Conservation (phyloP, 2,797 vertebrate species). For the Siniperca undulata region DNA sequence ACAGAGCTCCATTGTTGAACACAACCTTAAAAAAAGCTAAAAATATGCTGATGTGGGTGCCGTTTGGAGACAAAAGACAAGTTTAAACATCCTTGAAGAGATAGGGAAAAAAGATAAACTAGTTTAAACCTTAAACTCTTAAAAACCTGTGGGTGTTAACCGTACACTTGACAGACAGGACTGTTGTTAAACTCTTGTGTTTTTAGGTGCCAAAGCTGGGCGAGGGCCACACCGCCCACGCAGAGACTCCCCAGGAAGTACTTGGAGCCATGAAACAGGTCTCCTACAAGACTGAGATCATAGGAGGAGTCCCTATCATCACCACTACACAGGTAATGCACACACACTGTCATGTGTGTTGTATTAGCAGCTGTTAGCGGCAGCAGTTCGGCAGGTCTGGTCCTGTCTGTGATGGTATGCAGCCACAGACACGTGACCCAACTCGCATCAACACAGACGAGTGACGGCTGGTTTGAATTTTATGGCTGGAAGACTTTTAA, state of each 20-base stretch:
- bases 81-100: neutral
- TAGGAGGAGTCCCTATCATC: constrained; percentile 95
- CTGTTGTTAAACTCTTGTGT: neutral
- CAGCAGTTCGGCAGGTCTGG: constrained; percentile 31
- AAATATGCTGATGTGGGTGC: neutral
- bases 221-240: constrained; percentile 82
- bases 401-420: constrained; percentile 66
- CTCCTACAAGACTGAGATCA: constrained; percentile 96
- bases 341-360: neutral
- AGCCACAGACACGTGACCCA: neutral
- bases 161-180: neutral
- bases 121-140: neutral
- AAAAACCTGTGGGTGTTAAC: neutral
- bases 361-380: neutral
- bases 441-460: neutral
- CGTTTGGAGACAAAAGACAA: neutral
- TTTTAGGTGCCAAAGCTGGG: constrained; percentile 93
- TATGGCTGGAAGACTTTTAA: neutral
- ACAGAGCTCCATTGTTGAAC: neutral
- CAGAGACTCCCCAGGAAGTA: constrained; percentile 87
- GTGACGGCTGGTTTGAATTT: constrained; percentile 19
- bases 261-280: constrained; percentile 90
- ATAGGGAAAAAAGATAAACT: neutral
- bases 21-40: no score
- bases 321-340: constrained; percentile 92